Base-by-base conservation (phyloP, 2,113 vertebrate genomes). In the Hippocampus mohnikei region DNA sequence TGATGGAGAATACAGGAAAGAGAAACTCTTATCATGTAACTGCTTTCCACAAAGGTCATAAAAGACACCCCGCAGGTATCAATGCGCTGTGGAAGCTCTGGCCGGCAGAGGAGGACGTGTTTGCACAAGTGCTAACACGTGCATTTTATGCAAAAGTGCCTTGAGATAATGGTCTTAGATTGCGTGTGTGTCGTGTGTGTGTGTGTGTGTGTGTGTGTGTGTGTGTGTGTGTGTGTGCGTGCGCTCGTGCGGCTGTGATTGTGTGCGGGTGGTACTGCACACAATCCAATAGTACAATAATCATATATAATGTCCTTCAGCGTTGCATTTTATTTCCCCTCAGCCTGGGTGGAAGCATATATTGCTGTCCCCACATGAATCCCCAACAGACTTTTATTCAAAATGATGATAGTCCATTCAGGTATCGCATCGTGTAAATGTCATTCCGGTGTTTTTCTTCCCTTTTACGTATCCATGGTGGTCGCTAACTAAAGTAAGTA, bases 131-230 rank as follows among this genome's bases (percentile, higher is more conserved):
- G 50, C n/a, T 69, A 50, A 71, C 66, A 79, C 70, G 69, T 84
- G 63, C 16, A 29, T 75, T 77, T 65, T 60, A 78, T 82, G 67
- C 73, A 85, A 76, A 87, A 84, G 67, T 75, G 78, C 84, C 74
- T 75, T 63, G 72, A 85, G 82, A 89, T 86, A 83, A 85, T 87
- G 77, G 79, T 75, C 71, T 81, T 78, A 78, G 69, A 76, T 9
- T 16, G 58, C 33, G 84, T 74, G 73, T 72, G 72, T 84, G 80
- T 37, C 83, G 80, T 4, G 27, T 27, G 29, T 4, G 2, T 0
- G 29, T 29, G 29, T 4, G 29, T 29, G 29, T 0, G 29, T 29
- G 29, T 29, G 29, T 74, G 73, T 72, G 72, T 84, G 80, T 27
- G 27, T 27, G 27, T 27, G 27, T 27, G 27, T 27, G 27, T 27